Evolutionary conservation across 2,797 vertebrate species (phyloP).

Genomic region (Pagetopsis macropterus): DNA sequence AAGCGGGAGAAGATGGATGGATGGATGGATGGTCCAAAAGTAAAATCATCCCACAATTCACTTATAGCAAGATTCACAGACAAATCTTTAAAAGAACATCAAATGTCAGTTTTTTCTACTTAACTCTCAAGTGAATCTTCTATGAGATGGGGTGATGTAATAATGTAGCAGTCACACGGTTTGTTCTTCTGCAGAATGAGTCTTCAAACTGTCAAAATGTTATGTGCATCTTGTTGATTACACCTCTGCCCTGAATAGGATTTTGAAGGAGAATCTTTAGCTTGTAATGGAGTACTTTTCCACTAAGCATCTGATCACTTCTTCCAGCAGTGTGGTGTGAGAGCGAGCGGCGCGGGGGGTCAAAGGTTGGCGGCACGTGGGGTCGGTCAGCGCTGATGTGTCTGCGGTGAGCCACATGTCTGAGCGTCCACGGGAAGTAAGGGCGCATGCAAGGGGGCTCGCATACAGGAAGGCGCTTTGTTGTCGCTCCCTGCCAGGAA

Average conservation of each 20-base stretch:
- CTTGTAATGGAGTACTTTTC: neutral
- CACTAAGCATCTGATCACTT: constrained; percentile 2
- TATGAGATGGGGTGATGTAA: neutral
- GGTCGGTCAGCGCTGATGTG: constrained; percentile 32
- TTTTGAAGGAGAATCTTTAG: neutral
- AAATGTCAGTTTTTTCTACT: neutral
- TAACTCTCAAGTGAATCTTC: neutral
- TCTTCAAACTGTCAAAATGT: no score
- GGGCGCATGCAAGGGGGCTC: constrained; percentile 79
- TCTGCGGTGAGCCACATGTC: constrained; percentile 76
- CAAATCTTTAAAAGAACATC: neutral
- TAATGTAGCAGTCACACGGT: neutral
- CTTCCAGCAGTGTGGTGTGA: constrained; percentile 26
- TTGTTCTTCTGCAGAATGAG: no score
- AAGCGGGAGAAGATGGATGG: no score
- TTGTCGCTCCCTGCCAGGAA: constrained; percentile 81
- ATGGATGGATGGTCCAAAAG: no score
- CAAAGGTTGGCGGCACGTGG: constrained; percentile 45
- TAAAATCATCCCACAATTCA: neutral
- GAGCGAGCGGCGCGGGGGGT: constrained; percentile 39
- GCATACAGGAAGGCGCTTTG: constrained; percentile 83
- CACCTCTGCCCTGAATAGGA: neutral
- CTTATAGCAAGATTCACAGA: neutral
- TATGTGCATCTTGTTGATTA: neutral
- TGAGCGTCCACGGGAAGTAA: constrained; percentile 79